Evolutionary conservation across 2,113 vertebrate genomes (phyloP), one percentile per base, ranked within the genome.

Genomic region (Cephalopholis sonnerati): DNA sequence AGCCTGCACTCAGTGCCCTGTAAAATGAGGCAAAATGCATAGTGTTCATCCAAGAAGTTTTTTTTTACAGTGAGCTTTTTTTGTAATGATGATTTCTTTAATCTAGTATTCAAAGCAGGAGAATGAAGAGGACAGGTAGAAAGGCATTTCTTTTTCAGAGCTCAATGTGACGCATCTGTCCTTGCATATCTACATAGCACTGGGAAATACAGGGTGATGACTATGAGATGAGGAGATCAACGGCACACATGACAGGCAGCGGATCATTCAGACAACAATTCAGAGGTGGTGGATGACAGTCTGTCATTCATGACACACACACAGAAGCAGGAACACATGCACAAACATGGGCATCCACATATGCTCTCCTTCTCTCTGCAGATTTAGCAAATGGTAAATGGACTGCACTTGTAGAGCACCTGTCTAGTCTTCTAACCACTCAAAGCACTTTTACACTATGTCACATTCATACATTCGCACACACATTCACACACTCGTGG

Each of bases 11-110:
- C 67, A 32, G 50, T 41, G 79, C 50, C 61, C 67, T 50, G 68
- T 66, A 85, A 84, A 77, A 80, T 69, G 58, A 83, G 64, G 46
- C 13, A 4, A 74, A 91, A 81, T 54, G 57, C 74, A 86, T 5
- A 29, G 61, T 4, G 41, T 77, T 74, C 4, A 9, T 73, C 29
- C 48, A 57, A n/a, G 25, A 71, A 61, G 54, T 46, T 32, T 22
- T 13, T 27, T 70, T 63, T 55, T 44, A 66, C 32, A 12, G n/a
- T 53, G 11, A 7, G 20, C 11, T 69, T 61, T 74, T 68, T 54
- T 44, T 48, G 9, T 51, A 36, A 29, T 74, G 22, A 57, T 51
- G 58, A 39, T 64, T 51, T 69, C 55, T 78, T 55, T 4, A 24
- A 70, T 32, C 12, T n/a, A 55, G 6, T 63, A 64, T 74, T 68